Percentiles rank a stretch among this genome's conserved stretches.
phyloP scores from a whole-genome alignment of 2,113 vertebrate species.

The Melozone crissalis region DNA sequence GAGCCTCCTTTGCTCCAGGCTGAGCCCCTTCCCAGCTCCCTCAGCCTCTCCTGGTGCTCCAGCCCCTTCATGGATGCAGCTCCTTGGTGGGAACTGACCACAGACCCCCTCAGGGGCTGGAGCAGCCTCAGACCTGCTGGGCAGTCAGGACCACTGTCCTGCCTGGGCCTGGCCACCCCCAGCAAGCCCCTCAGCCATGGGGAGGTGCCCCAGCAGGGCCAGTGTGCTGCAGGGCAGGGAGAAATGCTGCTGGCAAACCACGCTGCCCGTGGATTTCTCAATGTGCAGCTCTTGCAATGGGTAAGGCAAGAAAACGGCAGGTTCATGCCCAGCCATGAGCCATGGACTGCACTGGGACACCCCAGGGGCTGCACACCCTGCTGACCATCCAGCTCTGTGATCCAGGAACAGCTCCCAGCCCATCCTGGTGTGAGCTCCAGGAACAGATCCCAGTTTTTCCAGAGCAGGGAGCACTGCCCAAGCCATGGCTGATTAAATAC shows the following conservation, averaged over 20 bases:
- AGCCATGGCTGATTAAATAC: neutral
- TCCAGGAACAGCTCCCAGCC: too few relatives aligned
- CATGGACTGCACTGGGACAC: accelerated
- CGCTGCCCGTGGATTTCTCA: accelerated
- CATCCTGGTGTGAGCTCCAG: too few relatives aligned
- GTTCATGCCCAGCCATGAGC: neutral
- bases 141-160: neutral
- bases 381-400: neutral
- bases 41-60: accelerated
- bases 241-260: neutral
- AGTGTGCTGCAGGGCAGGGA: neutral
- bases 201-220: accelerated
- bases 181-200: accelerated
- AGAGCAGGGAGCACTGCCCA: neutral
- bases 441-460: neutral
- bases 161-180: neutral
- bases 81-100: neutral
- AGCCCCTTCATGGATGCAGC: accelerated
- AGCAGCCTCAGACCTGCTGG: accelerated
- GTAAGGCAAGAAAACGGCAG: neutral
- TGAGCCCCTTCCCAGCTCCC: neutral
- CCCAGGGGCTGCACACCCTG: neutral
- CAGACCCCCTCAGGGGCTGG: neutral
- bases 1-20: neutral
- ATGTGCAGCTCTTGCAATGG: neutral